These are phyloP conservation scores for Sceloporus undulatus DNA, from an alignment of 2,113 vertebrate species.

Conservation along the genomic window DNA sequence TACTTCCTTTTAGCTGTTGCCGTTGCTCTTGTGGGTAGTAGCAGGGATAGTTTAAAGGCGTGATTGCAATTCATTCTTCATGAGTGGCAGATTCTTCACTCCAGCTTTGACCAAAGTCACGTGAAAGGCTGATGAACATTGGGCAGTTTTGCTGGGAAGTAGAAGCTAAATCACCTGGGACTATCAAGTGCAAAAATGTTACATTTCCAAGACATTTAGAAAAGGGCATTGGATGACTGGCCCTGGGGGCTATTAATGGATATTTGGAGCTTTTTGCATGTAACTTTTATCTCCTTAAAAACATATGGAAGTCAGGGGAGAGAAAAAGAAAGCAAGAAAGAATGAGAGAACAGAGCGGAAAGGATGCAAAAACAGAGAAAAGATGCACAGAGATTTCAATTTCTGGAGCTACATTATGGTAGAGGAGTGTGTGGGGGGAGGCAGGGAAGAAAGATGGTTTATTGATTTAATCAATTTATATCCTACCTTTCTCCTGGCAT, in stretches of 20 bases:
- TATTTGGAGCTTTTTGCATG: constrained; percentile 52
- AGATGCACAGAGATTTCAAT: background rate
- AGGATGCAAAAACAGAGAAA: too few species aligned
- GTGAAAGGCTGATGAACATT: constrained; percentile 43
- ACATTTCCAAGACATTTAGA: constrained; percentile 55
- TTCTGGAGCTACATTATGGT: background rate
- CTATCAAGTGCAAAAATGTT: constrained; percentile 30
- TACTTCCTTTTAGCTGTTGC: constrained; percentile 5
- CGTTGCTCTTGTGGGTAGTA: background rate
- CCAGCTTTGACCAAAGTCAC: constrained; percentile 46
- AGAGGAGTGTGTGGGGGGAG: background rate
- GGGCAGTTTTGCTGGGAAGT: constrained; percentile 48
- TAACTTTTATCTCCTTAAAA: background rate
- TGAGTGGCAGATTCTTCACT: constrained; percentile 9
- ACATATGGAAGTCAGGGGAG: background rate
- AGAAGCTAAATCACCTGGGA: constrained; percentile 34
- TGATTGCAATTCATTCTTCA: constrained; percentile 1
- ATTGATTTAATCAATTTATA: too few species aligned
- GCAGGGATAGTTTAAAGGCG: background rate
- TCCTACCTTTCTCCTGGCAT: too few species aligned
- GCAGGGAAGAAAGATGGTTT: too few species aligned
- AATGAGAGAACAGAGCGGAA: background rate
- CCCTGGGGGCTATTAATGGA: constrained; percentile 60
- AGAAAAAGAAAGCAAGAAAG: too few species aligned
- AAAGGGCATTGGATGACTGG: constrained; percentile 18